Evolutionary conservation across 2,888 invertebrate species (phyloP).

Genomic region (Encarsia formosa): DNA sequence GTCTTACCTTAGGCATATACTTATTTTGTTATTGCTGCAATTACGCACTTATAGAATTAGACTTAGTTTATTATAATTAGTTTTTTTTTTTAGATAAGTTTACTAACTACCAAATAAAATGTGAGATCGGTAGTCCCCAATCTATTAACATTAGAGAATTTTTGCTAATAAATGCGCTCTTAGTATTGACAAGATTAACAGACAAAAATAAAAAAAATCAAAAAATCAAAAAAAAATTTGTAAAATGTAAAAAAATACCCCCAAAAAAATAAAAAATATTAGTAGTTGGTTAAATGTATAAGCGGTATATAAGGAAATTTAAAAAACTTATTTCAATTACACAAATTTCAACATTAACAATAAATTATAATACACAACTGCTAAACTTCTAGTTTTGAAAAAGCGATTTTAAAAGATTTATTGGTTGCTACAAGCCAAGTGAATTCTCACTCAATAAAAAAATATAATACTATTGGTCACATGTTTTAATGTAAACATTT

Average conservation of each 20-base stretch:
- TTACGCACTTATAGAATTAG: slow-evolving; percentile 13
- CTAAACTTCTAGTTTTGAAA: too few relatives aligned
- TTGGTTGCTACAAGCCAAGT: too few relatives aligned
- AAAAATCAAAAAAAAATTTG: slow-evolving; percentile 35
- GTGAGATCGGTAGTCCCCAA: slow-evolving; percentile 36
- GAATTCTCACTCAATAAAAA: too few relatives aligned
- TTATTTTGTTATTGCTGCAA: slow-evolving; percentile 13
- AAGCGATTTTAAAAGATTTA: too few relatives aligned
- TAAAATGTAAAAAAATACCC: slow-evolving; percentile 31
- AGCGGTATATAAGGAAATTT: slow-evolving; percentile 25
- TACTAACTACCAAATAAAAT: slow-evolving; percentile 9
- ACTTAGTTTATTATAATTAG: slow-evolving; percentile 12
- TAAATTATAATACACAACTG: slow-evolving; percentile 15
- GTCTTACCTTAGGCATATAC: slow-evolving; percentile 8
- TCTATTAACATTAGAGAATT: slow-evolving; percentile 42
- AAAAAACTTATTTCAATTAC: slow-evolving; percentile 19
- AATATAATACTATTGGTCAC: too few relatives aligned
- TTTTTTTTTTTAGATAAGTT: slow-evolving; percentile 9
- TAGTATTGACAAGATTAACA: slow-evolving; percentile 44
- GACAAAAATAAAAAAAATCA: slow-evolving; percentile 34
- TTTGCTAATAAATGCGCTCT: slow-evolving; percentile 45
- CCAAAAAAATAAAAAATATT: slow-evolving; percentile 36
- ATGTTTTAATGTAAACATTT: too few relatives aligned
- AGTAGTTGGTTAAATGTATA: slow-evolving; percentile 41
- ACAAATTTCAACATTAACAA: slow-evolving; percentile 21